Conservation (phyloP, 2,888 invertebrate genomes). For the Phengaris arion region DNA sequence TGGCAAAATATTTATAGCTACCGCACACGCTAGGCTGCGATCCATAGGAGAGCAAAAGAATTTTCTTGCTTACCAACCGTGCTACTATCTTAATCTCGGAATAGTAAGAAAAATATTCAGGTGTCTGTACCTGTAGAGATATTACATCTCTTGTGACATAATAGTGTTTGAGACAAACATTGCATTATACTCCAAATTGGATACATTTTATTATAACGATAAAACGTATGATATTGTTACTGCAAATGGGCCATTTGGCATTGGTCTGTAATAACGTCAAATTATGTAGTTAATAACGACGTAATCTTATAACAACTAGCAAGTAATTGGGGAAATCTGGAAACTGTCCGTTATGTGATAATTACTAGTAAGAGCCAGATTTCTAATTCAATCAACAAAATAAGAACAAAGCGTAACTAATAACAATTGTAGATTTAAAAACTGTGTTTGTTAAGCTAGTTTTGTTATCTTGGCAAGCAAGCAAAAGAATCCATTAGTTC, state of each 20-base stretch:
- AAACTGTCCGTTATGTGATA: not conserved
- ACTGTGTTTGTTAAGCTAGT: not conserved
- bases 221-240: not conserved
- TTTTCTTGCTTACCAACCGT: no score
- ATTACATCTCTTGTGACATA: not conserved
- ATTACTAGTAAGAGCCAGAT: not conserved
- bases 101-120: not conserved
- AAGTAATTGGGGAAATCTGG: constrained; percentile 2
- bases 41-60: no score
- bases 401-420: not conserved
- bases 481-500: not conserved
- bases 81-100: not conserved
- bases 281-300: not conserved
- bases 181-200: not conserved
- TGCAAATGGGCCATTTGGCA: not conserved
- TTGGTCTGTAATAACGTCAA: not conserved
- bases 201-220: not conserved
- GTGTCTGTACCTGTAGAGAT: not conserved
- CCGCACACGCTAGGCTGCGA: not conserved
- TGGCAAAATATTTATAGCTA: no score
- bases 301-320: not conserved
- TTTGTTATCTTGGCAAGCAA: not conserved
- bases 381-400: not conserved
- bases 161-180: constrained; percentile 3
- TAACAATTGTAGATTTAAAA: not conserved